phyloP scores from a whole-genome alignment of 2,113 vertebrate genomes.

The Scomber colias region DNA sequence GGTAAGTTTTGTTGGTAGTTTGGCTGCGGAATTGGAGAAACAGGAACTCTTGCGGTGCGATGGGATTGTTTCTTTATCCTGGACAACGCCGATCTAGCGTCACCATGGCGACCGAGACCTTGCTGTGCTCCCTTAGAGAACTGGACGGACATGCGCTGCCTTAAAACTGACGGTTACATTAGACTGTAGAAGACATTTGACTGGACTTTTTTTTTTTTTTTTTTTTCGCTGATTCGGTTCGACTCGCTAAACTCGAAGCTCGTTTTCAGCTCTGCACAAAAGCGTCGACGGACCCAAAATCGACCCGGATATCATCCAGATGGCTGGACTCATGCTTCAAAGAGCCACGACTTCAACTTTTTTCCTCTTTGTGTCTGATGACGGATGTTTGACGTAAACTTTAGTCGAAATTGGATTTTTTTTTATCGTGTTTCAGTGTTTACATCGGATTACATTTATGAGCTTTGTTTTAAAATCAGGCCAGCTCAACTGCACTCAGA shows the following conservation, averaged over 20 bases:
- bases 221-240: not conserved
- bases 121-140: not conserved
- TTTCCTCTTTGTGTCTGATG: not conserved
- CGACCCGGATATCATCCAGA: no score
- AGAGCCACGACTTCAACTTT: not conserved
- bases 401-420: no score
- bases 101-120: not conserved
- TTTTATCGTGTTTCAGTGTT: not conserved
- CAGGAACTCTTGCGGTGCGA: no score
- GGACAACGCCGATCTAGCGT: not conserved
- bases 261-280: no score
- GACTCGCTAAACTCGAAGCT: not conserved
- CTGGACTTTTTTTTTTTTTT: not conserved
- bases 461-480: not conserved
- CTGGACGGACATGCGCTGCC: not conserved
- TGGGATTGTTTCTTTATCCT: not conserved
- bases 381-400: not conserved
- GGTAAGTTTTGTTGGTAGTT: not conserved
- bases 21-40: not conserved
- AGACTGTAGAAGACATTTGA: no score
- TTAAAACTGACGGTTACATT: not conserved
- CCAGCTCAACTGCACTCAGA: not conserved
- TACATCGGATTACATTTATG: no score
- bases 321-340: not conserved
- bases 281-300: not conserved